These are phyloP conservation scores for Dreissena rostriformis DNA, from an alignment of 1,140 invertebrate genomes.

Conservation along the genomic window DNA sequence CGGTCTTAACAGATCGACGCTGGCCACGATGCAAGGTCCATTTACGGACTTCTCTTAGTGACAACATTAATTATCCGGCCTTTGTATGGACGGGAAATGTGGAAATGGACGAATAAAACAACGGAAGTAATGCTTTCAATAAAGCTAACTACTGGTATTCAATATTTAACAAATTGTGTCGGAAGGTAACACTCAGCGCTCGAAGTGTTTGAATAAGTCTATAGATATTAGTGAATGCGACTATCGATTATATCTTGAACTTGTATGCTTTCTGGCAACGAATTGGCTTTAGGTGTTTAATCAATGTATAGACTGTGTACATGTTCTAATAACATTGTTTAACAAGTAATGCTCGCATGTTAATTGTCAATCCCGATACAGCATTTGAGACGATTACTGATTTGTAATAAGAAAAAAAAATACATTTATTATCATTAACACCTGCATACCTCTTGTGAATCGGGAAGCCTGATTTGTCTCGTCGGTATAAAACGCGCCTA, in stretches of 20 bases:
- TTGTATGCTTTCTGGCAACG: background rate
- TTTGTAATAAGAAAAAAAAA: too few species aligned
- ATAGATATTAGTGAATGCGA: slow-evolving; percentile 8
- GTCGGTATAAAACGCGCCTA: too few species aligned
- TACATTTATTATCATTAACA: too few species aligned
- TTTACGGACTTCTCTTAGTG: background rate
- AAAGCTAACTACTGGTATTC: background rate
- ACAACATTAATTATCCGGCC: background rate
- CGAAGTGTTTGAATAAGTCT: slow-evolving; percentile 9
- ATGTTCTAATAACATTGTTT: background rate
- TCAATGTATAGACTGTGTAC: background rate
- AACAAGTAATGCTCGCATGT: background rate
- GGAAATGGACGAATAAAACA: slow-evolving; percentile 31
- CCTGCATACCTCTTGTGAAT: too few species aligned
- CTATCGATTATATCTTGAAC: background rate
- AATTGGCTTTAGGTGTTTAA: background rate
- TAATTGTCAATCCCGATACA: background rate
- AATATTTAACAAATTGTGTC: slow-evolving; percentile 21
- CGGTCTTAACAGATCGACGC: background rate
- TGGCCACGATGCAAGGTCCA: background rate
- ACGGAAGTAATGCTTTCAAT: slow-evolving; percentile 18
- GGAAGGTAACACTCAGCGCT: slow-evolving; percentile 14
- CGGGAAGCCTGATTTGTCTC: too few species aligned
- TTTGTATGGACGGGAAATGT: slow-evolving; percentile 5
- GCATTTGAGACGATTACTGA: background rate